Percentiles rank a stretch among this genome's conserved stretches.
Conservation (phyloP, 2,113 vertebrate genomes). For the Lipophrys pholis region DNA sequence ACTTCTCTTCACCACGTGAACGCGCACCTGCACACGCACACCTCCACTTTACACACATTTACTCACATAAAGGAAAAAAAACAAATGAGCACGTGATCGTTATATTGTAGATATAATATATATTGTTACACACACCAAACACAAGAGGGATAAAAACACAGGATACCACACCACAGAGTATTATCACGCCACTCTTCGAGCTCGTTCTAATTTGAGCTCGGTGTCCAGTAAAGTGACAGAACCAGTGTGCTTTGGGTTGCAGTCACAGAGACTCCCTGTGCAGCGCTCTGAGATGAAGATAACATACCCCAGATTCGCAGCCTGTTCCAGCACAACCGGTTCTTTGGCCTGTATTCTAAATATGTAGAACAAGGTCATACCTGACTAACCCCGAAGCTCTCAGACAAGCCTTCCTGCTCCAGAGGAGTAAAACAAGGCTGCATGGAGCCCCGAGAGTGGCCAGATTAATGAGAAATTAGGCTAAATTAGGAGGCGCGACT, state of each 20-base stretch:
- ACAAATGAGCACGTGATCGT: too few relatives aligned
- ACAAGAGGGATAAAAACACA: too few relatives aligned
- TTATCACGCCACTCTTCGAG: background rate
- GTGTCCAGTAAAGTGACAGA: background rate
- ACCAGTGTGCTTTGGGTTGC: constrained; percentile 6
- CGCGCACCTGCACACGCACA: too few relatives aligned
- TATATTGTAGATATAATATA: too few relatives aligned
- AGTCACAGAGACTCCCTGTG: background rate
- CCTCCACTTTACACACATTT: too few relatives aligned
- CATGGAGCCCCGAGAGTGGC: constrained; percentile 3
- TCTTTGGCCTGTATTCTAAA: constrained; percentile 65
- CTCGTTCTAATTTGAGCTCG: background rate
- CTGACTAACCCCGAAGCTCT: constrained; percentile 61
- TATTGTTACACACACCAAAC: too few relatives aligned
- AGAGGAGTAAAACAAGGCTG: constrained; percentile 50
- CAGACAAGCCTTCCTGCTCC: constrained; percentile 42
- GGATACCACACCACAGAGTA: too few relatives aligned
- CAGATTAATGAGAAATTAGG: background rate
- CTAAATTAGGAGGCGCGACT: too few relatives aligned
- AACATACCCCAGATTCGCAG: constrained; percentile 46
- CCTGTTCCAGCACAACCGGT: constrained; percentile 64
- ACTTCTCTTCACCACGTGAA: too few relatives aligned
- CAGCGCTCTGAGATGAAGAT: constrained; percentile 21
- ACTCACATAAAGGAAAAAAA: too few relatives aligned
- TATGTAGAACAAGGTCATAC: constrained; percentile 73